Base-by-base conservation (phyloP, 2,888 invertebrate genomes). In the Melanargia galathea region DNA sequence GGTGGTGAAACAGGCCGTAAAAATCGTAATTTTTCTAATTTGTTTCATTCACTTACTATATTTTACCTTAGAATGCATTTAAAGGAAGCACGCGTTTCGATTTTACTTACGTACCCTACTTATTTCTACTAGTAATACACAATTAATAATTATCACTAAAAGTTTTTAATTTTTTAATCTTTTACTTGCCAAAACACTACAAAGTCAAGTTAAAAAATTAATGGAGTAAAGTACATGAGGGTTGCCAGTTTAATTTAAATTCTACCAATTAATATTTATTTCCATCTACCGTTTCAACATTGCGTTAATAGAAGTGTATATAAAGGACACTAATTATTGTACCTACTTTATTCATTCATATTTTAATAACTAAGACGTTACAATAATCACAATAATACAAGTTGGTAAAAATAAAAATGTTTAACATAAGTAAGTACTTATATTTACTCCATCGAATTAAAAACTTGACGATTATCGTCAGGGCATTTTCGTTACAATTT, bases 71-170 rank as follows among this genome's bases (percentile, higher is more conserved):
- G 75, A 80, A 82, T 79, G 79, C 77, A 83, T 79, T 71, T 75
- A 77, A 76, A 81, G 90, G 90, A 90, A 90, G 90, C 90, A 88
- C 90, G 77, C 76, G 80, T 83, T 83, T 84, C 78, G 77, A 79
- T 82, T n/a, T 80, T 52, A 52, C 64, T 65, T 79, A 75, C 76
- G 79, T 83, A 83, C 76, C 75, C 76, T 79, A 81, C 70, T 72
- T 73, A 73, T 60, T 30, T 64, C 70, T 69, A 62, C 81, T 84
- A 87, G 79, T 81, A 81, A 81, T 82, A 85, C 80, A 84, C 79
- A 77, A 73, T 52, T 48, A 46, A 8, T 46, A n/a, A n/a, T 74
- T 77, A 81, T 76, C 73, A 76, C 75, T 77, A 77, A 72, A 73
- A 62, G 64, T 70, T 70, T 69, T 70, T 66, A 70, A 13, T 20